phyloP scores from a whole-genome alignment of 1,140 invertebrate species.

The Drosophila bocqueti region DNA sequence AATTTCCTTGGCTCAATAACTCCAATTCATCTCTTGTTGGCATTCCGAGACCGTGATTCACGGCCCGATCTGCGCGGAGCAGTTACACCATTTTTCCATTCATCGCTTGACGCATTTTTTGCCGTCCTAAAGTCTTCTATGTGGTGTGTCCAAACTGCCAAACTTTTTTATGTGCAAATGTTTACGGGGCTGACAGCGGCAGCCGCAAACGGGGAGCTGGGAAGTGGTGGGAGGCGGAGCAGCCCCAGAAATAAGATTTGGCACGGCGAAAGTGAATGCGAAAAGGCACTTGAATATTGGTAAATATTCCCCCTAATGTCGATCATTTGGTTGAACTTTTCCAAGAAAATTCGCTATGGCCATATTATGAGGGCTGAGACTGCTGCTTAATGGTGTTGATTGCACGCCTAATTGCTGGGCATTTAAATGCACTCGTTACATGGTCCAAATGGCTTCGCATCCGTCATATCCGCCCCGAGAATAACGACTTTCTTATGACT shows the following conservation, averaged over 20 bases:
- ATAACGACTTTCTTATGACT: slow-evolving; percentile 60
- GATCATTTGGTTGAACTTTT: slow-evolving; percentile 1
- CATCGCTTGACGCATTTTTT: slow-evolving; percentile 12
- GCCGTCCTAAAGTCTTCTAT: slow-evolving; percentile 6
- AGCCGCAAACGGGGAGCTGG: slow-evolving; percentile 7
- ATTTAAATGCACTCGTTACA: slow-evolving; percentile 32
- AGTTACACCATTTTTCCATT: slow-evolving; percentile 17
- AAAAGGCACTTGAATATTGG: neutral
- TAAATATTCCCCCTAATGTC: neutral
- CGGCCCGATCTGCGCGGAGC: slow-evolving; percentile 5
- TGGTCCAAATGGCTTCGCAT: slow-evolving; percentile 23
- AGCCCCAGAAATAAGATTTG: slow-evolving; percentile 1
- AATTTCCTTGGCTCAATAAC: slow-evolving; percentile 44
- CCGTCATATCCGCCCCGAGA: slow-evolving; percentile 28
- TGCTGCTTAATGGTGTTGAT: slow-evolving; percentile 23
- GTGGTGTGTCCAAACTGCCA: slow-evolving; percentile 45
- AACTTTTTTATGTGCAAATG: slow-evolving; percentile 39
- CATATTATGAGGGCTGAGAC: too few species aligned
- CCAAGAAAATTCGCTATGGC: neutral
- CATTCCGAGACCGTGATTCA: slow-evolving; percentile 39
- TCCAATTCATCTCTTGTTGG: slow-evolving; percentile 37
- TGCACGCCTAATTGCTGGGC: slow-evolving; percentile 20
- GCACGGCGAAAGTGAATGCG: slow-evolving; percentile 10
- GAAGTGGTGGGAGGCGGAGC: neutral
- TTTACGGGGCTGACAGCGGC: slow-evolving; percentile 25